phyloP scores from a whole-genome alignment of 2,888 invertebrate genomes.

The Patella pellucida region DNA sequence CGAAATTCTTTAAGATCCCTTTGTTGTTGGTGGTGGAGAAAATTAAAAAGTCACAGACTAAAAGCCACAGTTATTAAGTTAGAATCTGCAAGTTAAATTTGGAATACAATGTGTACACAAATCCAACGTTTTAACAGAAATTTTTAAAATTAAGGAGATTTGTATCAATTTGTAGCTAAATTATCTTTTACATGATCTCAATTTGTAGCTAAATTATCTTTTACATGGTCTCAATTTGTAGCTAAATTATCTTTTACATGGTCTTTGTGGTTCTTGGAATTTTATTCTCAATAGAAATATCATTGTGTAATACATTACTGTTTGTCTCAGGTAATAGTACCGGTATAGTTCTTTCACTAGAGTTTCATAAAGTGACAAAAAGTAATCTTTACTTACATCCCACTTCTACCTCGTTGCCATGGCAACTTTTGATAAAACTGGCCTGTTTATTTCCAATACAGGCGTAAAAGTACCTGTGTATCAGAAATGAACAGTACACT shows the following conservation, averaged over 20 bases:
- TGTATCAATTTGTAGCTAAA: background rate
- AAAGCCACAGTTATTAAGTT: background rate
- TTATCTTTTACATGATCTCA: background rate
- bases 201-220: background rate
- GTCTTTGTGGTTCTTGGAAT: no score
- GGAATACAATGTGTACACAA: background rate
- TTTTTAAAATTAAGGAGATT: background rate
- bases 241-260: background rate
- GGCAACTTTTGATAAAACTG: no score
- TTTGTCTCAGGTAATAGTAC: no score
- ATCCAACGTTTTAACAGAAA: background rate
- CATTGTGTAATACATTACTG: no score
- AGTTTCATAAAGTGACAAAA: no score
- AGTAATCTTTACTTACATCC: no score
- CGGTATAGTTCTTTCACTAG: no score
- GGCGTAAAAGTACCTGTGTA: no score
- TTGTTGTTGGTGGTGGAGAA: slow-evolving; percentile 46
- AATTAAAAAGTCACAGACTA: slow-evolving; percentile 3
- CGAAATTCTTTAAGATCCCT: slow-evolving; percentile 72
- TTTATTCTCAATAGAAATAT: no score
- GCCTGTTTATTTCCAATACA: no score
- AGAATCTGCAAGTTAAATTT: background rate
- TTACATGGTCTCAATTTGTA: background rate
- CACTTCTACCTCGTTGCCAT: no score
- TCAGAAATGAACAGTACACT: no score